Conservation (phyloP, 1,140 invertebrate species). For the Polypedilum vanderplanki region DNA sequence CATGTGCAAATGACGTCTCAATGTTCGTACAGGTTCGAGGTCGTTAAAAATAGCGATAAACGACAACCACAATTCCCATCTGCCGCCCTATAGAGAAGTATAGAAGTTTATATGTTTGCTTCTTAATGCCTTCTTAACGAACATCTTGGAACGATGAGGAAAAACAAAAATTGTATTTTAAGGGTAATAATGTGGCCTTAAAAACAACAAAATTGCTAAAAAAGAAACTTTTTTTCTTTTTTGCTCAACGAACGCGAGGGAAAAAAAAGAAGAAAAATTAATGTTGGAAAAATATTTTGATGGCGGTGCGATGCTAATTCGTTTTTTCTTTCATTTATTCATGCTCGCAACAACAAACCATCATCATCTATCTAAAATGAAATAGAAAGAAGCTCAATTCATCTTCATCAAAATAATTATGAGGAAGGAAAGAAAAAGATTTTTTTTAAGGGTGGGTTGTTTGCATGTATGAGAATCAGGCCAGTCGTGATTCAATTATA, state of each 20-base stretch:
- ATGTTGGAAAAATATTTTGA: slow-evolving; percentile 5
- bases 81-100: neutral
- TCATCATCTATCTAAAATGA: slow-evolving; percentile 26
- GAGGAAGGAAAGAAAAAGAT: slow-evolving; percentile 6
- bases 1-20: neutral
- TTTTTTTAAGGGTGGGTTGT: neutral
- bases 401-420: slow-evolving; percentile 29
- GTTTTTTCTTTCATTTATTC: neutral
- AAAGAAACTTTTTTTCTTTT: neutral
- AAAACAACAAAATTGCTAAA: neutral
- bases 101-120: neutral
- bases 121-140: slow-evolving; percentile 4
- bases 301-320: neutral
- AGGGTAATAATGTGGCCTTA: slow-evolving; percentile 1
- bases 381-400: neutral
- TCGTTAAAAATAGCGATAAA: neutral
- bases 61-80: slow-evolving; percentile 9
- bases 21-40: neutral
- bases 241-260: neutral
- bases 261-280: slow-evolving; percentile 21
- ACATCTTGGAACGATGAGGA: neutral
- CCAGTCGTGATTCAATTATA: neutral
- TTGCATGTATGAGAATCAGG: neutral
- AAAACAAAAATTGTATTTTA: neutral
- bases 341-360: neutral